A percentile compares a stretch with the other conserved stretches of the same genome.
Evolutionary conservation across 2,113 vertebrate genomes (phyloP).

Genomic region (Petrocephalus microphthalmus): DNA sequence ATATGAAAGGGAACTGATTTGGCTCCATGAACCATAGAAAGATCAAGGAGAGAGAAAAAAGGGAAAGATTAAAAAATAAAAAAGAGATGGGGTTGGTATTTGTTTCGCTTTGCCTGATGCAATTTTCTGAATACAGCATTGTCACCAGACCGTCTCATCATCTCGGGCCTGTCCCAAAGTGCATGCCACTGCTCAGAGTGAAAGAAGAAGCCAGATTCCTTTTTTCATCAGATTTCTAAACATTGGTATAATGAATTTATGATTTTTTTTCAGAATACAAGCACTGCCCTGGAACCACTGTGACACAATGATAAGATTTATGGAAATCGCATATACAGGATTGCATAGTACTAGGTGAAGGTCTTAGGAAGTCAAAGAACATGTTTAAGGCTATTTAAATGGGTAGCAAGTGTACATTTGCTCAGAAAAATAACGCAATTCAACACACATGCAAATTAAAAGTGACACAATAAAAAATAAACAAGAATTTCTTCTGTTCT

Average conservation of each 20-base stretch:
- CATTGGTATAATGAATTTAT: slow-evolving; percentile 7
- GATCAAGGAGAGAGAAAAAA: slow-evolving; percentile 27
- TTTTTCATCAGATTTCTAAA: slow-evolving; percentile 15
- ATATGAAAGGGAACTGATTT: slow-evolving; percentile 45
- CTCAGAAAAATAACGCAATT: background rate
- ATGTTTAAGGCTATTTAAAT: background rate
- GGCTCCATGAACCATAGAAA: slow-evolving; percentile 50
- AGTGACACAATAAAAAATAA: background rate
- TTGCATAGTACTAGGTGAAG: background rate
- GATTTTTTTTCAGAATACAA: background rate
- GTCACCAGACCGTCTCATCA: slow-evolving; percentile 34
- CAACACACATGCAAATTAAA: background rate
- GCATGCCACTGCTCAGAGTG: slow-evolving; percentile 37
- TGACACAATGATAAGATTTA: background rate
- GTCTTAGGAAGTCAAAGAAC: background rate
- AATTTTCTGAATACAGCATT: slow-evolving; percentile 20
- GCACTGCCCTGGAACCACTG: background rate
- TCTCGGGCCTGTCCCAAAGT: slow-evolving; percentile 29
- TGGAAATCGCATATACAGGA: background rate
- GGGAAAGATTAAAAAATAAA: slow-evolving; percentile 26
- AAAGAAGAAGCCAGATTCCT: slow-evolving; percentile 8
- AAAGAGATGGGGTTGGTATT: slow-evolving; percentile 26
- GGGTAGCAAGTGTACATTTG: background rate
- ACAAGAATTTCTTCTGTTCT: background rate
- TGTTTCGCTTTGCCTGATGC: slow-evolving; percentile 28